These are phyloP conservation scores for Philypnodon macrostomus DNA, from an alignment of 2,797 vertebrate genomes.

Conservation along the genomic window DNA sequence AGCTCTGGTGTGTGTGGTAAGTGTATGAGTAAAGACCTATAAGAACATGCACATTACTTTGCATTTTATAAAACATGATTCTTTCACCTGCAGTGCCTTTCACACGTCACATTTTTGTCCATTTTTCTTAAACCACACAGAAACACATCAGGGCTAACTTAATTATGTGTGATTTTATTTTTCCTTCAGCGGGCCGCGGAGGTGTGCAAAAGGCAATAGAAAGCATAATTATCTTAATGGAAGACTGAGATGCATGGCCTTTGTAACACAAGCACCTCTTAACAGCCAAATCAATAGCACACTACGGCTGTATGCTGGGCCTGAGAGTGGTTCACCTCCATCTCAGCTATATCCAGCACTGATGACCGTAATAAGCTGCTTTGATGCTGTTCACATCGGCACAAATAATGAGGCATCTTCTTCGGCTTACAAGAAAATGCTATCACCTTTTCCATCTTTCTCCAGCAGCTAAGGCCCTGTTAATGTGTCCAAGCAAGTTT, in stretches of 20 bases:
- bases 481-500: slow-evolving; percentile 56
- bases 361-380: slow-evolving; percentile 77
- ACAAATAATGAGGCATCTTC: slow-evolving; percentile 69
- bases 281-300: slow-evolving; percentile 77
- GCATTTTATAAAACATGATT: slow-evolving; percentile 2
- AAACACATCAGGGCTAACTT: slow-evolving; percentile 58
- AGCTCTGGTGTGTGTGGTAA: no score
- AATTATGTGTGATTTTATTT: slow-evolving; percentile 74
- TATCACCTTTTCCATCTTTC: slow-evolving; percentile 49
- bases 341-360: slow-evolving; percentile 63
- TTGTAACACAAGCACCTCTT: slow-evolving; percentile 79
- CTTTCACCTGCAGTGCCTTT: slow-evolving; percentile 26
- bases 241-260: slow-evolving; percentile 72
- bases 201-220: slow-evolving; percentile 67
- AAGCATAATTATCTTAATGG: slow-evolving; percentile 78
- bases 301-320: slow-evolving; percentile 57
- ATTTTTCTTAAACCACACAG: slow-evolving; percentile 44
- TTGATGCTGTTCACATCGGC: slow-evolving; percentile 67
- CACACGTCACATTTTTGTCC: slow-evolving; percentile 21
- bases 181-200: slow-evolving; percentile 60
- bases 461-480: slow-evolving; percentile 41
- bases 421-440: slow-evolving; percentile 48
- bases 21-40: no score
- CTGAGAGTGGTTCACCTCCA: slow-evolving; percentile 68
- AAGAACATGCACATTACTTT: background rate